Conservation (phyloP, 2,113 vertebrate species). For the Peromyscus maniculatus region DNA sequence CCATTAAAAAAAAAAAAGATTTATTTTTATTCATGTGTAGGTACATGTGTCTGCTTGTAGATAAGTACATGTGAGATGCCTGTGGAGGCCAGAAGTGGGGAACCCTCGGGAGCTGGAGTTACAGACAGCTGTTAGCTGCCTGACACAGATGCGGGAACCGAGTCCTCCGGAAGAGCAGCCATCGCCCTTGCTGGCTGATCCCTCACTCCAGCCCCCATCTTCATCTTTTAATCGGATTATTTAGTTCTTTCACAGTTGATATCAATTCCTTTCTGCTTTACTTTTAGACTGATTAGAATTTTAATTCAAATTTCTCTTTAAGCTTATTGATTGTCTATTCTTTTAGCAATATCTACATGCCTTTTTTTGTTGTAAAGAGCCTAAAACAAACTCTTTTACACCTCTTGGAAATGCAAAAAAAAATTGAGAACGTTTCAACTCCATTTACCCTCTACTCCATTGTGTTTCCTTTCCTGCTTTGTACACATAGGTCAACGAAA, state of each 20-base stretch:
- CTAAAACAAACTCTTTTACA: background rate
- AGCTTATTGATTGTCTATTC: background rate
- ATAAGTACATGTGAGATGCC: too few relatives aligned
- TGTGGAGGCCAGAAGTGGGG: background rate
- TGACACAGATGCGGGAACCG: background rate
- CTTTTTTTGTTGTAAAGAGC: background rate
- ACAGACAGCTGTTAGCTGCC: background rate
- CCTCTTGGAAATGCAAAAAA: background rate
- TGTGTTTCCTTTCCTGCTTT: background rate
- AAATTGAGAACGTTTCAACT: background rate
- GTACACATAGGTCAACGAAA: background rate
- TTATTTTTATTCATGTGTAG: background rate
- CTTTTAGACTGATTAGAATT: conserved; percentile 18
- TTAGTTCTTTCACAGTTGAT: background rate
- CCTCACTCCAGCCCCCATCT: background rate
- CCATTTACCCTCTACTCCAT: background rate
- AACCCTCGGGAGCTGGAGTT: background rate
- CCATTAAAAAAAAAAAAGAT: background rate
- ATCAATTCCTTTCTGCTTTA: background rate
- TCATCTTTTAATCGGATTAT: background rate
- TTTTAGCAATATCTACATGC: background rate
- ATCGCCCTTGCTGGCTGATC: background rate
- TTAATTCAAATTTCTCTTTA: background rate
- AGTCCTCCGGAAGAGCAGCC: background rate
- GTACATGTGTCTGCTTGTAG: background rate